Evolutionary conservation across 2,888 invertebrate species (phyloP), one percentile per base, ranked within the genome.

Genomic region (Cacoxenus indagator): DNA sequence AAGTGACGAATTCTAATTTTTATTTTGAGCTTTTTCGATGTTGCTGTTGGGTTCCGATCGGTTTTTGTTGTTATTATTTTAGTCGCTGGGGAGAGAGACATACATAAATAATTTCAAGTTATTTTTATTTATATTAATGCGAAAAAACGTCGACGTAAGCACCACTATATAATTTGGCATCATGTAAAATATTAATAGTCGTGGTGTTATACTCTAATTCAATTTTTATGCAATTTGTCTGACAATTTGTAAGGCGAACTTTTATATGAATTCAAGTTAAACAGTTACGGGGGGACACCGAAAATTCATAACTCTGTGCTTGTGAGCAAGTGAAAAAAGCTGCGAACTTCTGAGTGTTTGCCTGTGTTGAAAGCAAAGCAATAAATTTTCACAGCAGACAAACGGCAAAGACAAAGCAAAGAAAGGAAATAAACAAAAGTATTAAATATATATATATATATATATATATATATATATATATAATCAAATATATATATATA

Each of bases 81-180:
- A n/a, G 19, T 48, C 14, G 19, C 48, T n/a, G n/a, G 11, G 48
- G 19, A 17, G 17, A 17, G 0, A 14, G 48, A 48, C 48, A 48
- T 43, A 43, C 43, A 43, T 61, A 61, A 61, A 43, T 61, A 22
- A 61, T 61, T 61, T 61, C 61, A 43, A 61, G 61, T 61, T 61
- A 61, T 61, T 61, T 61, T 37, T 61, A 61, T 29, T 57, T 61
- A 19, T 37, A 61, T 37, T 61, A n/a, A 48, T 26, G 31, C 19
- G 31, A 43, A 61, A 43, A 22, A 54, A 8, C 8, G 24, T 19
- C 19, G 14, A 31, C 37, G 43, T 22, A 6, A 17, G 3, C 54
- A 17, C 5, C 54, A 54, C 5, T 55, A 55, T 31, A 8, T 8
- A 31, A 31, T n/a, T n/a, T n/a, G n/a, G n/a, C n/a, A 31, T 31